These are phyloP conservation scores for Tachystola acroxantha DNA, from an alignment of 2,888 invertebrate genomes.

Conservation along the genomic window DNA sequence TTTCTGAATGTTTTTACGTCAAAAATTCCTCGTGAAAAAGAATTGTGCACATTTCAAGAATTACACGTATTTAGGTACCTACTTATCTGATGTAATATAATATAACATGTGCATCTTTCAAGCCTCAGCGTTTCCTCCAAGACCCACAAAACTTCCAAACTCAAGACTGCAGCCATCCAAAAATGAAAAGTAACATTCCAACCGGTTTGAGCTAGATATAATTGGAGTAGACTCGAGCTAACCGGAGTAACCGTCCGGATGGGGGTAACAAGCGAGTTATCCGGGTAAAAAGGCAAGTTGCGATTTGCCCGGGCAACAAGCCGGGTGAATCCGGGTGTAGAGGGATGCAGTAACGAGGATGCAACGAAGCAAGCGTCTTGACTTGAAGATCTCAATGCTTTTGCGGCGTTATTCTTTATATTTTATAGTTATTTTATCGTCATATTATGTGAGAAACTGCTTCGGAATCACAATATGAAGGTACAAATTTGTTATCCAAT, in stretches of 20 bases:
- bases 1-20: too few relatives aligned
- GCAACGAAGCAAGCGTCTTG: constrained; percentile 37
- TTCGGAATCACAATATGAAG: too few relatives aligned
- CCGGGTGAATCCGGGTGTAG: constrained; percentile 17
- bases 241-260: constrained; percentile 66
- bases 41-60: too few relatives aligned
- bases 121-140: too few relatives aligned
- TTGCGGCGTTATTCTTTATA: too few relatives aligned
- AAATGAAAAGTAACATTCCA: constrained; percentile 51
- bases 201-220: constrained; percentile 61
- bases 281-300: constrained; percentile 14
- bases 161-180: background rate
- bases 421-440: too few relatives aligned
- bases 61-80: too few relatives aligned
- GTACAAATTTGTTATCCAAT: too few relatives aligned
- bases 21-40: too few relatives aligned
- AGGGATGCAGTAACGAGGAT: constrained; percentile 46
- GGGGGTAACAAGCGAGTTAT: constrained; percentile 58
- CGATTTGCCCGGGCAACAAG: constrained; percentile 37
- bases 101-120: too few relatives aligned
- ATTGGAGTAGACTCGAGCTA: constrained; percentile 72
- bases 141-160: background rate
- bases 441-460: too few relatives aligned
- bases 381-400: constrained; percentile 14
- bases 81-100: too few relatives aligned